These are phyloP conservation scores for Anoplolepis gracilipes DNA, from an alignment of 1,140 invertebrate species.

Conservation along the genomic window DNA sequence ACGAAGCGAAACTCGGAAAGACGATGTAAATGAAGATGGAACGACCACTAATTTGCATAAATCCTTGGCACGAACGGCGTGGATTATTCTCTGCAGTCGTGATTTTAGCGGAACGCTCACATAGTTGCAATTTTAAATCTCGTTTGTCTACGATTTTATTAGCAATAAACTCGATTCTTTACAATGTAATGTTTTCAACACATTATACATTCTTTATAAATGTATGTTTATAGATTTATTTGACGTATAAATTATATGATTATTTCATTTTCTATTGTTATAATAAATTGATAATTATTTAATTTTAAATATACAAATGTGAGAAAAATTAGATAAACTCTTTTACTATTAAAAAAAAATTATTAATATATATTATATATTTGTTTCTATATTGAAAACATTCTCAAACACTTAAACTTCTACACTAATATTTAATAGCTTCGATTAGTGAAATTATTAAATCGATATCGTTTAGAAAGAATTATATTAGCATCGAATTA, in stretches of 20 bases:
- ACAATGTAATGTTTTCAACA: neutral
- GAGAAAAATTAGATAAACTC: neutral
- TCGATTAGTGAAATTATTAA: neutral
- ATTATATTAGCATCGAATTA: neutral
- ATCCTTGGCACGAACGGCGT: slow-evolving; percentile 18
- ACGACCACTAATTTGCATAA: slow-evolving; percentile 42
- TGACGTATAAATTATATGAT: too few species aligned
- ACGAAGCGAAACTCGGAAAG: slow-evolving; percentile 14
- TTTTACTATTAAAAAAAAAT: neutral
- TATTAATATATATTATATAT: neutral
- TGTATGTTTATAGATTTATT: too few species aligned
- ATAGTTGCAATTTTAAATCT: neutral
- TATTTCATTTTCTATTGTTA: neutral
- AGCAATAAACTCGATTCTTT: neutral
- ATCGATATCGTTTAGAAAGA: neutral
- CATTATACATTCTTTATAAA: too few species aligned
- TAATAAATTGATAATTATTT: neutral
- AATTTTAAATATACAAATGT: too few species aligned
- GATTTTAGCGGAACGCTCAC: slow-evolving; percentile 25
- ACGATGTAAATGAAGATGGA: slow-evolving; percentile 42
- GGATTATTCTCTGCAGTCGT: neutral
- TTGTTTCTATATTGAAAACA: neutral
- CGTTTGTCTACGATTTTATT: neutral
- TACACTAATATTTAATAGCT: neutral
- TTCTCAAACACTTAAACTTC: neutral